Percentiles rank a stretch among this genome's conserved stretches.
These are phyloP conservation scores for Gnathonemus longibarbis DNA, from an alignment of 2,113 vertebrate genomes.

Conservation along the genomic window DNA sequence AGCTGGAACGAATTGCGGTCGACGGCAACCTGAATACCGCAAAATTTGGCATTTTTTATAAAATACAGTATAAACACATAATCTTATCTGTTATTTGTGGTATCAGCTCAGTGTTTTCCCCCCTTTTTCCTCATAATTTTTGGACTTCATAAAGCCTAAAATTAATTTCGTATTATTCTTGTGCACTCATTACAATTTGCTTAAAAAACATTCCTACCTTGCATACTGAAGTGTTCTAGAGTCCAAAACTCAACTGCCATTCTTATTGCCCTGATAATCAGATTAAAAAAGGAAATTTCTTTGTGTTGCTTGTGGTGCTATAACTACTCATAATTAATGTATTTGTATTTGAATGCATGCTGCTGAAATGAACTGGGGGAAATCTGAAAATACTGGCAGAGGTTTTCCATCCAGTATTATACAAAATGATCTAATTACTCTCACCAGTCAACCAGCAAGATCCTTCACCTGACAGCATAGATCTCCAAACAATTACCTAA, in stretches of 20 bases:
- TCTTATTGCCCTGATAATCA: neutral
- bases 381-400: neutral
- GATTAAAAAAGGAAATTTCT: neutral
- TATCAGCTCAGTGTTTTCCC: neutral
- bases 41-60: neutral
- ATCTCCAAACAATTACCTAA: slow-evolving; percentile 9
- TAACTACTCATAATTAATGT: slow-evolving; percentile 4
- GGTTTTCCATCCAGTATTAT: neutral
- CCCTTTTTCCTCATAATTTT: neutral
- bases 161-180: neutral
- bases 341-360: neutral
- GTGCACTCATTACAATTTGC: neutral
- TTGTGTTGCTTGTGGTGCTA: neutral
- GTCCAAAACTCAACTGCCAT: neutral
- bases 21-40: neutral
- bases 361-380: neutral
- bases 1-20: neutral
- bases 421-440: slow-evolving; percentile 17
- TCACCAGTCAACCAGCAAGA: slow-evolving; percentile 5
- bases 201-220: neutral
- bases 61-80: neutral
- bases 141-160: neutral
- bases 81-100: neutral
- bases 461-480: slow-evolving; percentile 15
- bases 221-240: neutral